Evolutionary conservation across 2,113 vertebrate genomes (phyloP).

Genomic region (Tricholaema leucomelas): DNA sequence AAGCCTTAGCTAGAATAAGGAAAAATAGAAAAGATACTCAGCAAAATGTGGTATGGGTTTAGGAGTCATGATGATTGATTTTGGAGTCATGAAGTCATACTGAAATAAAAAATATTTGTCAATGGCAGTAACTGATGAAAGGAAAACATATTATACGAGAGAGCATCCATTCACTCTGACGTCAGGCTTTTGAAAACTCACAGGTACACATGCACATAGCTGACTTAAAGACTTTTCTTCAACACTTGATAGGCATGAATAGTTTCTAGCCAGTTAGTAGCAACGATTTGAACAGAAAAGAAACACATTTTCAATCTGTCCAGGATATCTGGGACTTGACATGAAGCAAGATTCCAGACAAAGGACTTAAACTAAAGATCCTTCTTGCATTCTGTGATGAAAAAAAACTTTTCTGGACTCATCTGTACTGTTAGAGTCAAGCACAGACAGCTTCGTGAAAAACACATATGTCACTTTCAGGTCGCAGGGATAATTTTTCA

Average conservation of each 20-base stretch:
- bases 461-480: rapidly evolving
- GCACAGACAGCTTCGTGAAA: rapidly evolving
- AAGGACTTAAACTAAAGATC: rapidly evolving
- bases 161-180: too few relatives aligned
- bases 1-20: background rate
- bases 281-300: background rate
- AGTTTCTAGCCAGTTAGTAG: background rate
- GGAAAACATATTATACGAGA: background rate
- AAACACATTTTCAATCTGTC: background rate
- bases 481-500: rapidly evolving
- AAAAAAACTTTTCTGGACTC: rapidly evolving
- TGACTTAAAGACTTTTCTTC: rapidly evolving
- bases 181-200: background rate
- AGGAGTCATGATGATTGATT: background rate
- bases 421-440: rapidly evolving
- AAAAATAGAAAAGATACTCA: background rate
- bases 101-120: background rate
- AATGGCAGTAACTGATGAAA: background rate
- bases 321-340: background rate
- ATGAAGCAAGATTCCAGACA: background rate
- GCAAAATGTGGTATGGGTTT: background rate
- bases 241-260: background rate
- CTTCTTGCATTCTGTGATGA: rapidly evolving
- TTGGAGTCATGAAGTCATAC: background rate
- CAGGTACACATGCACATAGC: rapidly evolving